Evolutionary conservation across 37 sponge, comb jelly and placozoan species (phyloP).

Genomic region (Dysidea cf. avara): DNA sequence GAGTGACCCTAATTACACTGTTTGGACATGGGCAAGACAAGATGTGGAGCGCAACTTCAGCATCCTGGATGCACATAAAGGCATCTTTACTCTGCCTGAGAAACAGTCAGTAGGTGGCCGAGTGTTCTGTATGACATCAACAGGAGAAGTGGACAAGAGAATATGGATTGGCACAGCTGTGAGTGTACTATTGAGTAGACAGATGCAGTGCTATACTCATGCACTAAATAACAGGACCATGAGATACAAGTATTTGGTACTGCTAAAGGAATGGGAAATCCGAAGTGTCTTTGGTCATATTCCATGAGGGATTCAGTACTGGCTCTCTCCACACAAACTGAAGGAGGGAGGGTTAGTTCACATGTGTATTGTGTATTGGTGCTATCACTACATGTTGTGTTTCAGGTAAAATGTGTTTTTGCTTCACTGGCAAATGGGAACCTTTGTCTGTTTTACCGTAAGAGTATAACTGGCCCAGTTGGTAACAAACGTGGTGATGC

Average conservation of each 20-base stretch:
- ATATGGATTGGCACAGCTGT: slow-evolving; percentile 84
- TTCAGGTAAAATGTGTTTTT: slow-evolving; percentile 80
- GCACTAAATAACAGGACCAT: slow-evolving; percentile 32
- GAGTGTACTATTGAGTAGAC: slow-evolving; percentile 11
- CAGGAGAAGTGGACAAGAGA: slow-evolving; percentile 80
- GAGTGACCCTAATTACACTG: slow-evolving; percentile 31
- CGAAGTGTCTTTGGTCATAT: slow-evolving; percentile 76
- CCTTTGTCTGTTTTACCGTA: slow-evolving; percentile 67
- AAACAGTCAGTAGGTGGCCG: slow-evolving; percentile 69
- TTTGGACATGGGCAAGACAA: slow-evolving; percentile 78
- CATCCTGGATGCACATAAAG: slow-evolving; percentile 64
- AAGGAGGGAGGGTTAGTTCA: slow-evolving; percentile 64
- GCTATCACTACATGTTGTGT: not conserved
- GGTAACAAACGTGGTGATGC: slow-evolving; percentile 40
- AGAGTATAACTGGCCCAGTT: slow-evolving; percentile 43
- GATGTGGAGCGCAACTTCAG: slow-evolving; percentile 70
- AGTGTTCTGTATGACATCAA: slow-evolving; percentile 80
- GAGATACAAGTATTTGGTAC: slow-evolving; percentile 83
- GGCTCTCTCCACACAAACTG: slow-evolving; percentile 61
- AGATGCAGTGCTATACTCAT: not conserved
- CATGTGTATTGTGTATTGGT: not conserved
- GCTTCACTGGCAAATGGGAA: slow-evolving; percentile 77
- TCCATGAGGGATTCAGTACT: slow-evolving; percentile 68
- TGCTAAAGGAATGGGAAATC: slow-evolving; percentile 29
- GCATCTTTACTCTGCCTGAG: slow-evolving; percentile 65